Base-by-base conservation (phyloP, 2,113 vertebrate genomes). In the Syrmaticus mikado region DNA sequence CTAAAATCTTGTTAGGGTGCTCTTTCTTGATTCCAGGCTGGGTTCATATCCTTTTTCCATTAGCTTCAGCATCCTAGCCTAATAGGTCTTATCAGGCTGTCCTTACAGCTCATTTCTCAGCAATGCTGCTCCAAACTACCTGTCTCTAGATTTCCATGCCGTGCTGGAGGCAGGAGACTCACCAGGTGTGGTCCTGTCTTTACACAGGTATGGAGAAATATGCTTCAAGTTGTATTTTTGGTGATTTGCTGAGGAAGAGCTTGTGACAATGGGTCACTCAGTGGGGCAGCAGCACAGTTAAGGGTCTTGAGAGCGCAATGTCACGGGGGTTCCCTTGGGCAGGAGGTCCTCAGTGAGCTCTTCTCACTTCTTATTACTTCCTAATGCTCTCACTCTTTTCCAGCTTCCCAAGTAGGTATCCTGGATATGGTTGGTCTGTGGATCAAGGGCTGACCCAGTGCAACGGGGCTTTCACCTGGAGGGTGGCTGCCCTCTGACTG, bases 281-380 rank as follows among this genome's bases (percentile, higher is more conserved):
- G 10, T 5, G 21, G 41, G 15, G 10, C 38, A 64, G 7, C 22
- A 58, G 20, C 8, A 34, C 15, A 34, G 7, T 58, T 57, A 53
- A 10, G n/a, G 10, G 28, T 15, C 25, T 66, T 52, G 8, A 72
- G 38, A 71, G 1, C 4, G 13, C 46, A 38, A 27, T 16, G 3
- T 9, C 11, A 3, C 2, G 3, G 14, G 5, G 8, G 0, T 53
- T n/a, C 8, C 70, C 27, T 65, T 22, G 32, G 3, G 17, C 13
- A 57, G 34, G 4, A 66, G 9, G 10, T 70, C 21, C 9, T 7
- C n/a, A 27, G 14, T n/a, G 27, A 66, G 6, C 1, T 70, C 32
- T 62, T 67, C 25, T 6, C 13, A 7, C 2, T 58, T 43, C 1
- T 27, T 13, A 11, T 24, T 52, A 1, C 20, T n/a, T 28, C 4